Percentiles rank a stretch among this genome's conserved stretches.
phyloP scores from a whole-genome alignment of 2,888 invertebrate species.

The Latheticus oryzae region DNA sequence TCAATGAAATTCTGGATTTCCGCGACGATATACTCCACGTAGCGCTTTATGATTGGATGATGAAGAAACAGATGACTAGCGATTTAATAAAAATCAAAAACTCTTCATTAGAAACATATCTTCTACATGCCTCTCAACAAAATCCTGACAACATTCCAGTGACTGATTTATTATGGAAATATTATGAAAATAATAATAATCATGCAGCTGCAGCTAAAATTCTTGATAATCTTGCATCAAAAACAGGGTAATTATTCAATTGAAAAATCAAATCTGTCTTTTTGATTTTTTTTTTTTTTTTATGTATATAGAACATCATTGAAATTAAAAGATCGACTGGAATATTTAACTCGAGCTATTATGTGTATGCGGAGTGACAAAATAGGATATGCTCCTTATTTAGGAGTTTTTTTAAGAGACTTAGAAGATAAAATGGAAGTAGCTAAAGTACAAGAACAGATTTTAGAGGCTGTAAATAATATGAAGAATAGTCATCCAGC shows the following conservation, averaged over 20 bases:
- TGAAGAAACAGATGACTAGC: slow-evolving; percentile 78
- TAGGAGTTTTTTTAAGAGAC: slow-evolving; percentile 85
- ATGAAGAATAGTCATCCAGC: slow-evolving; percentile 60
- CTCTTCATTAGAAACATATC: slow-evolving; percentile 81
- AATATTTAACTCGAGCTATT: slow-evolving; percentile 92
- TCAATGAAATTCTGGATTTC: slow-evolving; percentile 75
- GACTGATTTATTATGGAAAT: slow-evolving; percentile 93
- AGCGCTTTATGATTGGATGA: slow-evolving; percentile 93
- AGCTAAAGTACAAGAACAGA: slow-evolving; percentile 82
- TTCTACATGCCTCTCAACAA: slow-evolving; percentile 71
- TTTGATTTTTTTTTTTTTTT: slow-evolving; percentile 6
- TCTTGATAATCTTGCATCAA: slow-evolving; percentile 86
- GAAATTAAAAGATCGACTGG: slow-evolving; percentile 82
- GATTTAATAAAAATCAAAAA: slow-evolving; percentile 77
- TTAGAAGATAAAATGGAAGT: slow-evolving; percentile 95
- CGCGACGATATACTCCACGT: slow-evolving; percentile 92
- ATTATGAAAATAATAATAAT: slow-evolving; percentile 92
- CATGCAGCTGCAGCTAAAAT: slow-evolving; percentile 94
- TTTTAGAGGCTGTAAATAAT: slow-evolving; percentile 75
- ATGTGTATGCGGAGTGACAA: slow-evolving; percentile 94
- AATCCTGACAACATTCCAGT: slow-evolving; percentile 66
- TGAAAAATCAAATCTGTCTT: not conserved
- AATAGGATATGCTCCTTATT: slow-evolving; percentile 77
- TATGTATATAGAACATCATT: slow-evolving; percentile 74
- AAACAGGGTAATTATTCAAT: slow-evolving; percentile 69